These are phyloP conservation scores for Nesometra sesokonis DNA, from an alignment of 35 echinoderm and acorn worm species.

Conservation along the genomic window DNA sequence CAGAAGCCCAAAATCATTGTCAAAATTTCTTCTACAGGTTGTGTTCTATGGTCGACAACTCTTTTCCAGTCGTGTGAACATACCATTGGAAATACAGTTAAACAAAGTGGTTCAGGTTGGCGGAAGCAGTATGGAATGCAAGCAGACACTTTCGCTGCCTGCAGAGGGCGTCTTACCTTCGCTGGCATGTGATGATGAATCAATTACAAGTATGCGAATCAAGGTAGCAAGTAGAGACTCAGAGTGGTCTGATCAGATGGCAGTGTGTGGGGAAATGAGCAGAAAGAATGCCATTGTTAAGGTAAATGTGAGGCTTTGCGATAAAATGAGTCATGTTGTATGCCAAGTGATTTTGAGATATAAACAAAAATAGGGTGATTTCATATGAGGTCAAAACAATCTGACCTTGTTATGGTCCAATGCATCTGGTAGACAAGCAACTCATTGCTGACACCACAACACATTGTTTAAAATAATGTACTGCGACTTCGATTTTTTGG, in stretches of 20 bases:
- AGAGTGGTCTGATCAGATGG: constrained; percentile 99
- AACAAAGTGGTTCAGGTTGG: constrained; percentile 3
- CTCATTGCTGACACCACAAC: too few relatives aligned
- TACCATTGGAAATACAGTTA: constrained; percentile 70
- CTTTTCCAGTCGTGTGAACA: constrained; percentile 58
- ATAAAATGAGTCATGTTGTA: too few relatives aligned
- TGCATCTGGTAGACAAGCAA: too few relatives aligned
- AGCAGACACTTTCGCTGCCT: constrained; percentile 23
- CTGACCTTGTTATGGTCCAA: too few relatives aligned
- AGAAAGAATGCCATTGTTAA: constrained; percentile 49
- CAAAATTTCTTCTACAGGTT: constrained; percentile 40
- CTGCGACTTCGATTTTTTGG: too few relatives aligned
- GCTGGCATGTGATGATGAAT: constrained; percentile 40
- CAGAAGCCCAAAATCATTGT: too few relatives aligned
- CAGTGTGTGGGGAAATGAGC: constrained; percentile 81
- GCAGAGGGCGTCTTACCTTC: constrained; percentile 53
- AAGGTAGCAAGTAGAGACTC: constrained; percentile 35
- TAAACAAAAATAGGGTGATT: too few relatives aligned
- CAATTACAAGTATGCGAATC: constrained; percentile 66
- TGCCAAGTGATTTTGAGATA: too few relatives aligned
- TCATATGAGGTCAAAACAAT: too few relatives aligned
- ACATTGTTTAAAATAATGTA: too few relatives aligned
- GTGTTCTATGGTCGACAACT: constrained; percentile 56
- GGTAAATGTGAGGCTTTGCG: too few relatives aligned
- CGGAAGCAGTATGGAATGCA: background rate